Percentiles rank a stretch among this genome's conserved stretches.
phyloP scores from a whole-genome alignment of 1,140 invertebrate genomes.

The Drosophila tani region DNA sequence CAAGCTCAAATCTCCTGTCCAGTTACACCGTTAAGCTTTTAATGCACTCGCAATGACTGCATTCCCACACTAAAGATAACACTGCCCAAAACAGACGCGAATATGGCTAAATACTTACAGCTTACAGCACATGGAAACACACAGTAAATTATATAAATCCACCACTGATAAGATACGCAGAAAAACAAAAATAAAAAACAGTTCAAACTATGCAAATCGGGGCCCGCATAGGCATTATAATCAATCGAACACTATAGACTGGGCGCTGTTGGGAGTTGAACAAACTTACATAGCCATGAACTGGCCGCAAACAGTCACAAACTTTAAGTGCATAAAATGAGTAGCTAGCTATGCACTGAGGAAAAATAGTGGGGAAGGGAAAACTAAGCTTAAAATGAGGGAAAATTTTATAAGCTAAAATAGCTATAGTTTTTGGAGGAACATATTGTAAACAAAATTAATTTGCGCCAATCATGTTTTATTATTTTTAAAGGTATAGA shows the following conservation, averaged over 20 bases:
- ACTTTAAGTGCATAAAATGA: conserved; percentile 25
- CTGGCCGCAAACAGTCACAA: conserved; percentile 54
- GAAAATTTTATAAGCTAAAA: no score
- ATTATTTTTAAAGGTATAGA: no score
- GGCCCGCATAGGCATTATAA: conserved; percentile 51
- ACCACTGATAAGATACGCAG: conserved; percentile 50
- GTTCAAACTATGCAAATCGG: conserved; percentile 62
- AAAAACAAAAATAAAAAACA: conserved; percentile 30
- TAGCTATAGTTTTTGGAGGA: no score
- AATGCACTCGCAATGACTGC: conserved; percentile 28
- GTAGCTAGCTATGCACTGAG: conserved; percentile 24
- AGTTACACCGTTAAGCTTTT: conserved; percentile 26
- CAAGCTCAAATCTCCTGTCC: neutral
- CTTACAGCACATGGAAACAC: conserved; percentile 13
- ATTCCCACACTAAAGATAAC: conserved; percentile 30
- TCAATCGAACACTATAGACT: conserved; percentile 34
- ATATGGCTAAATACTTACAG: neutral
- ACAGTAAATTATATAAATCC: conserved; percentile 13
- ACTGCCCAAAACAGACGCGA: conserved; percentile 17
- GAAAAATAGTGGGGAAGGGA: conserved; percentile 4
- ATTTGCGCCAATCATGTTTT: no score
- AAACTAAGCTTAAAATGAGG: neutral
- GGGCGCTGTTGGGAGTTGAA: conserved; percentile 54
- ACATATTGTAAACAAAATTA: no score
- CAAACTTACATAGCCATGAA: conserved; percentile 74